A percentile compares a stretch with the other conserved stretches of the same genome.
Evolutionary conservation across 2,797 vertebrate genomes (phyloP).

Genomic region (Stomatorhinus walkeri): DNA sequence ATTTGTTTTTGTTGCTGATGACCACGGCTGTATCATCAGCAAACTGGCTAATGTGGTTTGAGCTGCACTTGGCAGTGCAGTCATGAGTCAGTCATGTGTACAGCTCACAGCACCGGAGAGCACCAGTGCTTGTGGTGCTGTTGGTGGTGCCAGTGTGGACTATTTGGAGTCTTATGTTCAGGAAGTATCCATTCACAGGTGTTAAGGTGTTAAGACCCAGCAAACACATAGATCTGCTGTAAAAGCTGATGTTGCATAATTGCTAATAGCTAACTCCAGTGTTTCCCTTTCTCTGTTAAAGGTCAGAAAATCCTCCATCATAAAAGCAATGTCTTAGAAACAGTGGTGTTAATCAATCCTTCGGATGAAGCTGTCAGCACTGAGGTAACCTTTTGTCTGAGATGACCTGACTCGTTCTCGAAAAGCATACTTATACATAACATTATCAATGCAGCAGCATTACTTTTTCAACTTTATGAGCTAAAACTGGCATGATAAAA

Average conservation of each 20-base stretch:
- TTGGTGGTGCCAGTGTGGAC: neutral
- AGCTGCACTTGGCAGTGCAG: neutral
- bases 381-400: constrained; percentile 63
- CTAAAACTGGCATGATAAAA: neutral
- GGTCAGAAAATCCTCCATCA: constrained; percentile 98
- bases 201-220: neutral
- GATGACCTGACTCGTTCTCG: neutral
- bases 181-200: neutral
- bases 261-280: neutral
- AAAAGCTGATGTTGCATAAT: neutral
- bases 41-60: neutral
- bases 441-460: neutral
- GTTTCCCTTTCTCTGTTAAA: constrained; percentile 44
- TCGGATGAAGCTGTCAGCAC: constrained; percentile 94
- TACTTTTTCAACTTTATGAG: neutral
- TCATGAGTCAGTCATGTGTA: neutral
- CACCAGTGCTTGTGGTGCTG: neutral
- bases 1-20: neutral
- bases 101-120: neutral
- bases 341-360: constrained; percentile 93
- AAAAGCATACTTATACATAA: neutral
- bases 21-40: neutral
- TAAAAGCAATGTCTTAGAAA: constrained; percentile 90
- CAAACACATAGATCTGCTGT: neutral
- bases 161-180: neutral